Percentiles rank a stretch among this genome's conserved stretches.
These are phyloP conservation scores for Cyclophora punctaria DNA, from an alignment of 2,888 invertebrate species.

Conservation along the genomic window DNA sequence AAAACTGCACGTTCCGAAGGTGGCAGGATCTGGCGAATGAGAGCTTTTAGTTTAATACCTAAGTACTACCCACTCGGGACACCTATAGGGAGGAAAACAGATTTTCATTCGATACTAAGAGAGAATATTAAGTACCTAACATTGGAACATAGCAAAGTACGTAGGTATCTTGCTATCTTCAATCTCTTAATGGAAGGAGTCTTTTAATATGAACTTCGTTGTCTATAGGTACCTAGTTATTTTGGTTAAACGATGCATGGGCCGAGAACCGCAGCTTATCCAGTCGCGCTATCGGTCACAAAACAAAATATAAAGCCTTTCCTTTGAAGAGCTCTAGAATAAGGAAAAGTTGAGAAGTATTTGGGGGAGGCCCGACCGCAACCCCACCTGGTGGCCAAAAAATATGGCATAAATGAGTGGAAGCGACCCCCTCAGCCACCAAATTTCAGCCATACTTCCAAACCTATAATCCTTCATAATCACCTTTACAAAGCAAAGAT, in stretches of 20 bases:
- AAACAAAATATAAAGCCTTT: slow-evolving; percentile 60
- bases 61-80: too few species aligned
- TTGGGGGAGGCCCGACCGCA: slow-evolving; percentile 54
- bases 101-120: too few species aligned
- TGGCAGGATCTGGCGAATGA: slow-evolving; percentile 31
- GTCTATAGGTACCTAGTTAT: too few species aligned
- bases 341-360: slow-evolving; percentile 68
- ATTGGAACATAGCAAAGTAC: too few species aligned
- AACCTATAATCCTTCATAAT: slow-evolving; percentile 77
- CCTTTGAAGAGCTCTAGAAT: slow-evolving; percentile 64
- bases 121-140: too few species aligned
- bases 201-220: too few species aligned
- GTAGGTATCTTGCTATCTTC: too few species aligned
- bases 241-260: background rate
- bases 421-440: slow-evolving; percentile 58
- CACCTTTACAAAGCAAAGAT: slow-evolving; percentile 78
- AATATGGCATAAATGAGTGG: slow-evolving; percentile 66
- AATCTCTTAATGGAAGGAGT: too few species aligned
- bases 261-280: slow-evolving; percentile 44
- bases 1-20: slow-evolving; percentile 46
- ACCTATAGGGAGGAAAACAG: too few species aligned
- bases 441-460: slow-evolving; percentile 74
- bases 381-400: slow-evolving; percentile 63
- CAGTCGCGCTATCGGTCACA: slow-evolving; percentile 31
- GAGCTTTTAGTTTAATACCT: background rate